Evolutionary conservation across 2,888 invertebrate genomes (phyloP).

Genomic region (Dascillus cervinus): DNA sequence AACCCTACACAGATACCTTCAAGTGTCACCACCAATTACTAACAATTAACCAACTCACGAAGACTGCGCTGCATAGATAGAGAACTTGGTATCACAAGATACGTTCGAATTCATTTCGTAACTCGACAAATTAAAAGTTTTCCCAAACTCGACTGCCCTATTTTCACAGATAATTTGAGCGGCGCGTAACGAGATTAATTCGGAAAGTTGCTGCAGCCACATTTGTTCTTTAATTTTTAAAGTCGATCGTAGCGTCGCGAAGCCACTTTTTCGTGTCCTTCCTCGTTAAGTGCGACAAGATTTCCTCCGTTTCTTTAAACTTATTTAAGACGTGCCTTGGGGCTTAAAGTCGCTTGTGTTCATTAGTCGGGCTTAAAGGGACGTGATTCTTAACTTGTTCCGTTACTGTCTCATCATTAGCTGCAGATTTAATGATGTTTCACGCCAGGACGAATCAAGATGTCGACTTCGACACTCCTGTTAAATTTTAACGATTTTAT

Average conservation of each 20-base stretch:
- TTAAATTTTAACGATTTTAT: conserved; percentile 27
- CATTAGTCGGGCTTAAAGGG: conserved; percentile 6
- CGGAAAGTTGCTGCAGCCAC: too few species aligned
- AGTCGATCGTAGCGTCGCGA: too few species aligned
- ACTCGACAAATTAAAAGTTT: conserved; percentile 17
- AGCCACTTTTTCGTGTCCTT: too few species aligned
- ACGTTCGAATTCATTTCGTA: conserved; percentile 13
- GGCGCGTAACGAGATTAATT: too few species aligned
- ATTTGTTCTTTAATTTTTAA: too few species aligned
- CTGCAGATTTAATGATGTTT: conserved; percentile 33
- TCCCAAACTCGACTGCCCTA: background rate
- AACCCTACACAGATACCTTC: conserved; percentile 29
- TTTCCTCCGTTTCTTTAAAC: too few species aligned
- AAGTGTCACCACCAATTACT: conserved; percentile 36
- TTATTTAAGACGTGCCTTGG: conserved; percentile 16
- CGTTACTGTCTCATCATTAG: conserved; percentile 28
- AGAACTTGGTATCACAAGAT: conserved; percentile 7
- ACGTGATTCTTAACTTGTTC: conserved; percentile 22
- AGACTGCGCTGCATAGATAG: conserved; percentile 17
- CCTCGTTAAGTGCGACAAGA: too few species aligned
- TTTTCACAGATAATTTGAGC: too few species aligned
- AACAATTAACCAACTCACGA: conserved; percentile 36
- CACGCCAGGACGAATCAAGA: conserved; percentile 29
- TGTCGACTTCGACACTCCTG: conserved; percentile 25
- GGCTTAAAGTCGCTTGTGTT: conserved; percentile 10